Conservation (phyloP, 37 sponge, comb jelly and placozoan species). For the Hexactinellida sp. region DNA sequence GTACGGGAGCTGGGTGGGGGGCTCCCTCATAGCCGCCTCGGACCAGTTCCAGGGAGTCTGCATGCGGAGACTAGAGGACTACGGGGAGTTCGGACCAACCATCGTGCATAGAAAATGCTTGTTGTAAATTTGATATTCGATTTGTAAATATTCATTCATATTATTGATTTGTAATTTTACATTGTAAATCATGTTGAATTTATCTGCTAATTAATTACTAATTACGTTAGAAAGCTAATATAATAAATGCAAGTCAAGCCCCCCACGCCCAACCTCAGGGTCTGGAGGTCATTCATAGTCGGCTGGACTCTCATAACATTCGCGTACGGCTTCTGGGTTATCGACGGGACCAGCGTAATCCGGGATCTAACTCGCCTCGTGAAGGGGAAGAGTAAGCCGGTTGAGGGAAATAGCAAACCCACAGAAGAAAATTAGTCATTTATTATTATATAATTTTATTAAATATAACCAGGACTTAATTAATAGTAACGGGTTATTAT, state of each 20-base stretch:
- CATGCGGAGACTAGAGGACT: conserved; percentile 39
- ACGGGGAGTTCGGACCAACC: conserved; percentile 34
- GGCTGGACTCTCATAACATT: neutral
- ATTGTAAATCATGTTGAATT: neutral
- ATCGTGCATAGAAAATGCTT: conserved; percentile 12
- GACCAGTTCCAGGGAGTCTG: conserved; percentile 44
- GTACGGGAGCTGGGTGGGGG: conserved; percentile 44
- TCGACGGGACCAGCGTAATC: neutral
- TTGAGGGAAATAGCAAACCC: neutral
- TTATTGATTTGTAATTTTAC: neutral
- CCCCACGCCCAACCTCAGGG: neutral
- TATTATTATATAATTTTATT: too few species aligned
- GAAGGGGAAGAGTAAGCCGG: neutral
- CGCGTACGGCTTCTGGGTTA: neutral
- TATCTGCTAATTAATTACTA: too few species aligned
- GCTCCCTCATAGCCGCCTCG: conserved; percentile 35
- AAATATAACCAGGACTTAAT: too few species aligned
- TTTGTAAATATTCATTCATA: neutral
- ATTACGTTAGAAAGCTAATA: too few species aligned
- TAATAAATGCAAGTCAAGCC: neutral
- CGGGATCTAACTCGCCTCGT: neutral
- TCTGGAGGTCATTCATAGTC: neutral
- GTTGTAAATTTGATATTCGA: too few species aligned
- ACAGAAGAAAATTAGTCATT: too few species aligned
- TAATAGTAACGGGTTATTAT: too few species aligned